Evolutionary conservation across 2,113 vertebrate genomes (phyloP), one percentile per base, ranked within the genome.

Genomic region (Pholis gunnellus): DNA sequence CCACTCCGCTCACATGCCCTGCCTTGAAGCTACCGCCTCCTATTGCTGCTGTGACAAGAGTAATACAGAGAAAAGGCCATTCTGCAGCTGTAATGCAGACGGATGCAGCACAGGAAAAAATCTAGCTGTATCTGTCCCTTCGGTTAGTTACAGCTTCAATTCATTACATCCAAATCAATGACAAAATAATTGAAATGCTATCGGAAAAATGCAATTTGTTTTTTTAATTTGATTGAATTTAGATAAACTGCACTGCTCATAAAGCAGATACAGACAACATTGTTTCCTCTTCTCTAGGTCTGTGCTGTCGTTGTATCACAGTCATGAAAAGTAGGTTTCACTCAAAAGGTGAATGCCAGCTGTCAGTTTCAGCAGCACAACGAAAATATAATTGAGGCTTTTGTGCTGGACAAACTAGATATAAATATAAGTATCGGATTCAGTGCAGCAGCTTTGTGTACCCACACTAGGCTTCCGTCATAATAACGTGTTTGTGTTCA

Each of bases 211-310:
- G 34, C 7, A 54, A 76, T 69, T 85, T 56, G 20, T 42, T 73
- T 54, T 54, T 60, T 70, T 80, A 31, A 75, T 81, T 61, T 81
- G 72, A 81, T 14, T 38, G 72, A 77, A 77, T 17, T 44, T 6
- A 44, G 40, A 77, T 77, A 72, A 85, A 81, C 8, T 61, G 14
- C n/a, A 6, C 13, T 29, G 22, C 22, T 81, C 27, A 67, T 61
- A 22, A 59, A 5, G 27, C 29, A 67, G 25, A 25, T 5, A 25
- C 13, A 79, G 50, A 61, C 78, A 4, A 29, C 31, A 54, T 61
- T 36, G 5, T 31, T 67, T 31, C 13, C 40, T 72, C 34, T 34
- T 31, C 6, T 69, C 31, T 20, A 0, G 31, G 36, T 36, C 34
- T 54, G 31, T 67, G 69, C 63, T 48, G 60, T 67, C 0, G 14